Evolutionary conservation across 92 coral and sea anemone genomes (phyloP), one percentile per base, ranked within the genome.

Genomic region (Parazoanthus darwini): DNA sequence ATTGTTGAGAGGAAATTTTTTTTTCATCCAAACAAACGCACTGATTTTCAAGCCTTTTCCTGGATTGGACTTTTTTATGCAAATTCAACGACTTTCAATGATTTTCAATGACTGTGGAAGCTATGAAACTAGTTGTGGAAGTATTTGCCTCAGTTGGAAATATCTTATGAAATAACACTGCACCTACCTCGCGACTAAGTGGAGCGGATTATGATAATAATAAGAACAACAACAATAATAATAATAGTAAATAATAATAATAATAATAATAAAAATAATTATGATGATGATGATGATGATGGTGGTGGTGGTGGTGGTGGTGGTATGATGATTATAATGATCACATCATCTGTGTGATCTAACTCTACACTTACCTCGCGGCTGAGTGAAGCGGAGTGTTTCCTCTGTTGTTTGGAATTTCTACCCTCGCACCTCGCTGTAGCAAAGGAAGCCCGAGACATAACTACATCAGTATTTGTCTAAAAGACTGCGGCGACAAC

Each of bases 321-420:
- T 29, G 33, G 33, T 39, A 39, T 39, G 3, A 39, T 39, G 3
- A 39, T 39, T 39, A 39, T 39, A 2, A 39, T 39, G 3, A 39
- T 39, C 42, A 39, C 42, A 39, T 39, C 42, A 42, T 50, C 7
- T 80, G 8, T 5, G 23, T 1, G 51, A 54, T 58, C 13, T 51
- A 58, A 56, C 43, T 56, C 56, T 77, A 29, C 26, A 51, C 82
- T 8, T 85, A 95, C 98, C 98, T 95, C 36, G 98, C 98, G 37
- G 99, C 98, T 26, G 93, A 98, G 80, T 97, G 99, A 0, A 97
- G 94, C n/a, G 99, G 98, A 25, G 98, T 97, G 79, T 97, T 95
- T 36, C 99, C 99, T 15, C 96, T 91, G 88, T 97, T 96, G 65
- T 95, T 97, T 42, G 86, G 89, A 1, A 91, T 91, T 74, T 93